These are phyloP conservation scores for Rosalia funebris DNA, from an alignment of 2,888 invertebrate species.

Conservation along the genomic window DNA sequence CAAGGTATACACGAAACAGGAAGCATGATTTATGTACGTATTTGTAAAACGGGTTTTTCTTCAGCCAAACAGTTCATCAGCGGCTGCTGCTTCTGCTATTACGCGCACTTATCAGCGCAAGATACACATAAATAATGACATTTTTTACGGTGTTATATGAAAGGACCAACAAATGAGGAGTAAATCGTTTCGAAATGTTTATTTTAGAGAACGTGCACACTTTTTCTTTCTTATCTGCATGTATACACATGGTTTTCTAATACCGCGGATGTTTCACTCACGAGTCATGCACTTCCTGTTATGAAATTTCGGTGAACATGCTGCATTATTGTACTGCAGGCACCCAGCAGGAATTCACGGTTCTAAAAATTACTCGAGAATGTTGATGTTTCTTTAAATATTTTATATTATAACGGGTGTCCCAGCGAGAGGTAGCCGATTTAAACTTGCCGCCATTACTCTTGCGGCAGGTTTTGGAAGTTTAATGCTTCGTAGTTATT, in stretches of 20 bases:
- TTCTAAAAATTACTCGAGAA: background rate
- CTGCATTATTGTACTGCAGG: background rate
- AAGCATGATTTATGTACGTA: background rate
- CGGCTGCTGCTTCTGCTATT: background rate
- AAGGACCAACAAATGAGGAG: background rate
- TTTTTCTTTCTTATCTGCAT: background rate
- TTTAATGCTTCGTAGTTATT: too few species aligned
- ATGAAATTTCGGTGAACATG: background rate
- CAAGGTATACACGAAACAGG: too few species aligned
- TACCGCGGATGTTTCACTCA: constrained; percentile 1
- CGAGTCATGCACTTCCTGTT: constrained; percentile 11
- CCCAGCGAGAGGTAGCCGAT: too few species aligned
- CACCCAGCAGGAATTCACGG: constrained; percentile 2
- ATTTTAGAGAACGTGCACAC: background rate
- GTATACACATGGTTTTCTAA: constrained; percentile 9
- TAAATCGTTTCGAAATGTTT: background rate
- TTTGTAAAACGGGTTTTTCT: background rate
- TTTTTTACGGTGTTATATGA: background rate
- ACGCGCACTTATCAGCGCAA: background rate
- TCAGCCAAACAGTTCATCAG: background rate
- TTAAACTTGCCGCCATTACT: too few species aligned
- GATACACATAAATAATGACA: constrained; percentile 7
- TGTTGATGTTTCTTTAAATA: too few species aligned
- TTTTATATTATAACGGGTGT: too few species aligned
- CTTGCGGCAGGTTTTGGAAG: too few species aligned